Conservation (phyloP, 2,797 vertebrate species). For the Novumbra hubbsi region DNA sequence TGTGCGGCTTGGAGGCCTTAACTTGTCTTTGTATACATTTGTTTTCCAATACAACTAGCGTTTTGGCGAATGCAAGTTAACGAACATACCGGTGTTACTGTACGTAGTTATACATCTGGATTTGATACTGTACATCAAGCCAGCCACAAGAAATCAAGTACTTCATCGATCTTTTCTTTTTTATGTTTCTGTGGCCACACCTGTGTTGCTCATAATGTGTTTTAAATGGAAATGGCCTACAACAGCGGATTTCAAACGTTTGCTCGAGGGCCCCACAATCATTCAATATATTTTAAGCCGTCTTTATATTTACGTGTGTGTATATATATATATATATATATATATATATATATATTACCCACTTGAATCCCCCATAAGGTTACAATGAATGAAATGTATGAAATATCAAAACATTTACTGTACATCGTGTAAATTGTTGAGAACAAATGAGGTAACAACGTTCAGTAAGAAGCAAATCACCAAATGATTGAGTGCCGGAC, state of each 20-base stretch:
- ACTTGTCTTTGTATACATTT: conserved; percentile 36
- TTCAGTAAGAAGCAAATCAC: no score
- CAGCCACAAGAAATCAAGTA: neutral
- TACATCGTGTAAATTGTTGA: no score
- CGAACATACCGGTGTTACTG: neutral
- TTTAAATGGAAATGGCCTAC: neutral
- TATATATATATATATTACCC: no score
- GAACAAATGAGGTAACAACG: no score
- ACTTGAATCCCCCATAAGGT: no score
- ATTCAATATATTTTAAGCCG: no score
- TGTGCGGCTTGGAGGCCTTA: conserved; percentile 43
- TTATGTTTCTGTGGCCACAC: neutral
- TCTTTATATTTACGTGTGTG: no score
- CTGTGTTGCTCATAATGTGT: neutral
- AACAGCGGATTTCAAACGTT: neutral
- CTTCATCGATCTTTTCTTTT: neutral
- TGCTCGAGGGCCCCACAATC: no score
- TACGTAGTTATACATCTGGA: neutral
- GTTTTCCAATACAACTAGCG: conserved; percentile 34
- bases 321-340: no score
- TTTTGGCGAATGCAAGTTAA: conserved; percentile 31
- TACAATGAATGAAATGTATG: no score
- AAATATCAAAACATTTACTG: no score
- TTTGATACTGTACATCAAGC: neutral
- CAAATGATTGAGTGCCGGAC: no score